These are phyloP conservation scores for Metalampra italica DNA, from an alignment of 2,888 invertebrate species.

Conservation along the genomic window DNA sequence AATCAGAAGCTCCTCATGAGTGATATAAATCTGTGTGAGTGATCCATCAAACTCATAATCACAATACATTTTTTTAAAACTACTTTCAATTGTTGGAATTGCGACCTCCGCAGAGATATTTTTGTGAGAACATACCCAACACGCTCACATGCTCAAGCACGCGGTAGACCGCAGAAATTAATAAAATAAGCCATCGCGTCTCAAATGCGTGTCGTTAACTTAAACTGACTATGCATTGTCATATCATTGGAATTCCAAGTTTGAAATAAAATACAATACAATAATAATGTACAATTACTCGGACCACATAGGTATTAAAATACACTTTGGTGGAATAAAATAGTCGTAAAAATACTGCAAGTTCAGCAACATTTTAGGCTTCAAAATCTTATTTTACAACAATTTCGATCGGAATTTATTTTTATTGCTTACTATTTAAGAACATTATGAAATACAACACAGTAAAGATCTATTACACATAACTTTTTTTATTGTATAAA, in stretches of 20 bases:
- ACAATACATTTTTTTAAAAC: too few species aligned
- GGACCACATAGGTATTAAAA: constrained; percentile 19
- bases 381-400: background rate
- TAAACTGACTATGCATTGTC: constrained; percentile 54
- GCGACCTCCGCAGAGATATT: too few species aligned
- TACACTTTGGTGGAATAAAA: background rate
- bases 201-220: constrained; percentile 50
- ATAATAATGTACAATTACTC: constrained; percentile 26
- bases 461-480: too few species aligned
- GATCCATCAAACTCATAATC: too few species aligned
- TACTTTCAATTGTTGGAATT: too few species aligned
- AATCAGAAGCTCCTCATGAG: too few species aligned
- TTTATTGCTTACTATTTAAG: too few species aligned
- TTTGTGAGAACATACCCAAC: background rate
- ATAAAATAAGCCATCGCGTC: constrained; percentile 43
- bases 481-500: too few species aligned
- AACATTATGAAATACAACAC: too few species aligned
- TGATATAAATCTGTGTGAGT: too few species aligned
- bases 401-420: too few species aligned
- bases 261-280: constrained; percentile 16
- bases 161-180: constrained; percentile 65
- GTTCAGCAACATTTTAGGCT: background rate
- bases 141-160: constrained; percentile 11
- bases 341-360: background rate
- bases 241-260: constrained; percentile 38